These are phyloP conservation scores for Trogon melanurus DNA, from an alignment of 2,113 vertebrate genomes.

Conservation along the genomic window DNA sequence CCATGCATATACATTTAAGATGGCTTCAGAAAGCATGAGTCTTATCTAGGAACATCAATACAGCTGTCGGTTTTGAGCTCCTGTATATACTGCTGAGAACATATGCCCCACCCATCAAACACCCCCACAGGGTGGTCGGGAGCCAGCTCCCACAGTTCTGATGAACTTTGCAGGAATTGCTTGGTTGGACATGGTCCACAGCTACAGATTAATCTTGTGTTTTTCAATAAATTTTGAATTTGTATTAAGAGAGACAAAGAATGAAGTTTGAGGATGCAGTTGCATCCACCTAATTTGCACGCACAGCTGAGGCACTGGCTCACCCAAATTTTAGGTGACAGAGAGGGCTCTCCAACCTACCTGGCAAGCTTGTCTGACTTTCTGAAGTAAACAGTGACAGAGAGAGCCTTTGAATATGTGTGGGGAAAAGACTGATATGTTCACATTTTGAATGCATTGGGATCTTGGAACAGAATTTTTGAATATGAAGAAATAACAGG, in stretches of 20 bases:
- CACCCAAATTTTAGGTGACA: background rate
- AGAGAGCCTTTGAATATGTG: background rate
- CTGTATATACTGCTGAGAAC: background rate
- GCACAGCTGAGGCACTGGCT: background rate
- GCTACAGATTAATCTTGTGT: background rate
- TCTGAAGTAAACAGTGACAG: background rate
- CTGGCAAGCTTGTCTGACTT: background rate
- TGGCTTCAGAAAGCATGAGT: background rate
- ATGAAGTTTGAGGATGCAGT: background rate
- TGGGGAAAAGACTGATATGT: background rate
- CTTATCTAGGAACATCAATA: constrained; percentile 38
- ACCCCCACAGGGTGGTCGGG: background rate
- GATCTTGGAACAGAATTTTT: background rate
- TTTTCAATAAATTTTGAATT: background rate
- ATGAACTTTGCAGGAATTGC: background rate
- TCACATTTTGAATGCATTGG: background rate
- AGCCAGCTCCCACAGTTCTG: background rate
- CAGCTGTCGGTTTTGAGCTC: constrained; percentile 23
- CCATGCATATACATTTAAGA: constrained; percentile 46
- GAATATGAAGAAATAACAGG: background rate
- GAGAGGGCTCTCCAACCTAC: background rate
- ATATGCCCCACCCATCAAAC: background rate
- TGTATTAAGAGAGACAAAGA: background rate
- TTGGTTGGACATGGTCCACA: background rate
- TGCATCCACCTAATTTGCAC: background rate